Evolutionary conservation across 2,797 vertebrate genomes (phyloP).

Genomic region (Urosaurus nigricauda): DNA sequence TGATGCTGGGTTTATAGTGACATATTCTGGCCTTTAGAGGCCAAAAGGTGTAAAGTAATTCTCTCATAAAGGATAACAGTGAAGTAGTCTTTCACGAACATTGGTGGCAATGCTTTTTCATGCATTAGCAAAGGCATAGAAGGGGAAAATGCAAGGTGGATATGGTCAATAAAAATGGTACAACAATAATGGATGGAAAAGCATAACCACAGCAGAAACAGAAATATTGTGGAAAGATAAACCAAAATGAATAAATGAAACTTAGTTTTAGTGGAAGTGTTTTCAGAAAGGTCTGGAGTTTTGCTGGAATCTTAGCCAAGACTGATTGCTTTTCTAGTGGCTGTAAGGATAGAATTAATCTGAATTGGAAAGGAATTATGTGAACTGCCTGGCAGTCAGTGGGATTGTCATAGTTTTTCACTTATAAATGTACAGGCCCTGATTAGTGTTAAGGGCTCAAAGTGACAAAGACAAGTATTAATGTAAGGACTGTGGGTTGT

Average conservation of each 20-base stretch:
- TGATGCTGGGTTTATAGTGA: not conserved
- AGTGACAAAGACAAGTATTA: conserved; percentile 62
- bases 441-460: conserved; percentile 60
- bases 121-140: not conserved
- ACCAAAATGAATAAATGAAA: not conserved
- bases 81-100: not conserved
- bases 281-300: conserved; percentile 26
- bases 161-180: not conserved
- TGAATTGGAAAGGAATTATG: not conserved
- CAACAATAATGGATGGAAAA: conserved; percentile 29
- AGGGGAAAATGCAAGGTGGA: not conserved
- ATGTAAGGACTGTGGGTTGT: conserved; percentile 63
- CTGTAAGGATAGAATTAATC: conserved; percentile 26
- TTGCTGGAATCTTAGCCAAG: not conserved
- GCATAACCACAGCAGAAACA: not conserved
- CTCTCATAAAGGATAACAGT: not conserved
- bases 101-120: not conserved
- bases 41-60: not conserved
- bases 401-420: not conserved
- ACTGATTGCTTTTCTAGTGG: conserved; percentile 43
- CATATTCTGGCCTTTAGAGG: not conserved
- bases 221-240: not conserved
- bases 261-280: not conserved
- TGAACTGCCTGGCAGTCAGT: not conserved
- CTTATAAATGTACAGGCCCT: conserved; percentile 55